Evolutionary conservation across 2,888 invertebrate genomes (phyloP).

Genomic region (Athripsodes cinereus): DNA sequence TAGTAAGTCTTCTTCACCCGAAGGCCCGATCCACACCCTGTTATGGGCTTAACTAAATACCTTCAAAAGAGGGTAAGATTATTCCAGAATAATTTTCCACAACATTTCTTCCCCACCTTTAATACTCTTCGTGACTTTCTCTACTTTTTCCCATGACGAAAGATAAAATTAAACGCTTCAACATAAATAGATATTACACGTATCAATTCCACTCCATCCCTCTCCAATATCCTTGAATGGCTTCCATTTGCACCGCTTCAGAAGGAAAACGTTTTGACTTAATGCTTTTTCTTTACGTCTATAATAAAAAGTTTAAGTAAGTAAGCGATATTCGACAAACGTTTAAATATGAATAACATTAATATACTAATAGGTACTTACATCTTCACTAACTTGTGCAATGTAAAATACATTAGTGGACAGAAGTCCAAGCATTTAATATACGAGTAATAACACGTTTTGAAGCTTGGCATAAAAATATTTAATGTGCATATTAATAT

Average conservation of each 20-base stretch:
- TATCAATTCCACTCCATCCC: slow-evolving; percentile 17
- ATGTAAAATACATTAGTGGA: too few species aligned
- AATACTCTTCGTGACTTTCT: slow-evolving; percentile 12
- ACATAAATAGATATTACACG: slow-evolving; percentile 21
- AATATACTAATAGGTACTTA: background rate
- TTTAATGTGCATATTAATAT: too few species aligned
- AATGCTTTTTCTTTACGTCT: slow-evolving; percentile 6
- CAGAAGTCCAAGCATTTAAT: too few species aligned
- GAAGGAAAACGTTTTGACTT: slow-evolving; percentile 1
- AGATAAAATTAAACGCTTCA: slow-evolving; percentile 23
- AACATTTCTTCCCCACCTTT: slow-evolving; percentile 22
- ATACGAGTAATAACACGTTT: too few species aligned
- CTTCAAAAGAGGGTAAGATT: slow-evolving; percentile 17
- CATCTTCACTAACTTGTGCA: too few species aligned
- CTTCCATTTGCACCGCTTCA: background rate
- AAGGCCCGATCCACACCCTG: slow-evolving; percentile 11
- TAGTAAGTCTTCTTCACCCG: slow-evolving; percentile 14
- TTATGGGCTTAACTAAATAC: slow-evolving; percentile 20
- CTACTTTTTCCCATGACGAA: slow-evolving; percentile 20
- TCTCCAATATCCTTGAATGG: background rate
- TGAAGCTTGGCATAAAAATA: too few species aligned
- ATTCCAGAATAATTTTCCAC: slow-evolving; percentile 26
- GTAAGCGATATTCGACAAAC: background rate
- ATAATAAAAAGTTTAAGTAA: slow-evolving; percentile 4
- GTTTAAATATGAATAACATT: background rate